Base-by-base conservation (phyloP, 1,140 invertebrate genomes). In the Drosophila arizonae region DNA sequence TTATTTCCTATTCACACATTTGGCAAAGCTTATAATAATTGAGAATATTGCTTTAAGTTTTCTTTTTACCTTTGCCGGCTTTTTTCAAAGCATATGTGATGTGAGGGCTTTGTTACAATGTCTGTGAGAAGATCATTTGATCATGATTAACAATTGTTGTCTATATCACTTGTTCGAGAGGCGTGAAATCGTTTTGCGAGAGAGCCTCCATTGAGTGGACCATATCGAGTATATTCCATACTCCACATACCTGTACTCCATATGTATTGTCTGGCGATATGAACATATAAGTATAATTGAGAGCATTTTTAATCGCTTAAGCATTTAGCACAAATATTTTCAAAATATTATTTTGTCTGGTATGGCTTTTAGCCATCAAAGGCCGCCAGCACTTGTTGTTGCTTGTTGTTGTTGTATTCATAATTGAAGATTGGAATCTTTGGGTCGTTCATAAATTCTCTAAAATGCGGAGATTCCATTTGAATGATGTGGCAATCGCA, bases 101-200 rank as follows among this genome's bases (percentile, higher is more conserved):
- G 28, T 48, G 48, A 30, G n/a, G 5, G 17, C 21, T 66, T 48
- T 55, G 36, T 36, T 61, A 26, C 3, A 48, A 56, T 17, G 46
- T 70, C 30, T 64, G 52, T 74, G 54, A 60, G 17, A 54, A 33
- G 58, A 58, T 55, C 54, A 81, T 65, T 87, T 72, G 72, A 55
- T 64, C 76, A 87, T 87, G 84, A 86, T 86, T 86, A 86, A 81
- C 82, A 82, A 87, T 87, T 82, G 82, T 88, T 72, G 67, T 57
- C 33, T 26, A 43, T 45, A 39, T 30, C 75, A 78, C 64, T 75
- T 77, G 78, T 76, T 76, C 76, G 81, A 76, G 81, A 76, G 75
- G 79, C 84, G 73, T 86, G 82, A 86, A 86, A 86, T 87, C 76
- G 84, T 78, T 78, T 86, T 66, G 70, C 61, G 70, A 70, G 66